phyloP scores from a whole-genome alignment of 1,140 invertebrate genomes.

The Drosophila chauvacae region DNA sequence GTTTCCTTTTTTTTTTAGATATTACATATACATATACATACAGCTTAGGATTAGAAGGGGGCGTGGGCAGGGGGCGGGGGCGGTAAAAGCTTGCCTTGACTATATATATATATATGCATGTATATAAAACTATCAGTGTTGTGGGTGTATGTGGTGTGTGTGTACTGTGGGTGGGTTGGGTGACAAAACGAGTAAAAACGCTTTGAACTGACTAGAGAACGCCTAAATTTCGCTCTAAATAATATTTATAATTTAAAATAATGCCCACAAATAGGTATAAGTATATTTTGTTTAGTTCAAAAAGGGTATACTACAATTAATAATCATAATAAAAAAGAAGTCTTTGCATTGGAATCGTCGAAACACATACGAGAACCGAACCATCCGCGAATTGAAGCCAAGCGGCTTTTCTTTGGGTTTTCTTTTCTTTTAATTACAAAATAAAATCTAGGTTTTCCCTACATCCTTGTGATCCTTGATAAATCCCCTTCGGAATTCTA shows the following conservation, averaged over 20 bases:
- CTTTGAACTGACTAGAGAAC: constrained; percentile 74
- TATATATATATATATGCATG: constrained; percentile 21
- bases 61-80: constrained; percentile 56
- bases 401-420: constrained; percentile 9
- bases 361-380: constrained; percentile 28
- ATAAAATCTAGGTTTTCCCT: background rate
- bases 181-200: constrained; percentile 65
- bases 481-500: background rate
- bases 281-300: constrained; percentile 32
- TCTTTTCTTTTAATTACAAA: background rate
- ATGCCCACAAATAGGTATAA: constrained; percentile 3
- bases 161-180: constrained; percentile 27
- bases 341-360: constrained; percentile 71
- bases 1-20: constrained; percentile 43
- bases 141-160: constrained; percentile 43
- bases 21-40: constrained; percentile 73
- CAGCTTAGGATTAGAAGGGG: constrained; percentile 65
- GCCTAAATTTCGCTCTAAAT: constrained; percentile 59
- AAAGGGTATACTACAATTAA: background rate
- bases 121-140: constrained; percentile 51
- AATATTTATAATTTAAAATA: constrained; percentile 44
- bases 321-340: constrained; percentile 52
- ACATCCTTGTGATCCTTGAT: background rate
- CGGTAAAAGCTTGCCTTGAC: constrained; percentile 66
- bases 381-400: constrained; percentile 29